A percentile compares a stretch with the other conserved stretches of the same genome.
These are phyloP conservation scores for Sabatieria punctata DNA, from an alignment of 2,888 invertebrate species.

Conservation along the genomic window DNA sequence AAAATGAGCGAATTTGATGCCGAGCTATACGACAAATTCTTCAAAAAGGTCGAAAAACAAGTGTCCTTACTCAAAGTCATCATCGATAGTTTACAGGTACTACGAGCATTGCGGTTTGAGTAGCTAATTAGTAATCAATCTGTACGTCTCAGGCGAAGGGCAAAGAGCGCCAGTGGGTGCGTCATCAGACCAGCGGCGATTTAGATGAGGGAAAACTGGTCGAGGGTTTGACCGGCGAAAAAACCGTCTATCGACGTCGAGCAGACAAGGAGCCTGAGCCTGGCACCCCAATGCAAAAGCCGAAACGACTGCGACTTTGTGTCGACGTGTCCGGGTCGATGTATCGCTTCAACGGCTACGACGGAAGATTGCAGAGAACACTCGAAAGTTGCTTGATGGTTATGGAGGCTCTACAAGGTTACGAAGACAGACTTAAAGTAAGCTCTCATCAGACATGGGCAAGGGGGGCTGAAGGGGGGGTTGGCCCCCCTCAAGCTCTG, in stretches of 20 bases:
- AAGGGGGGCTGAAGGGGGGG: too few relatives aligned
- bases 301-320: constrained; percentile 66
- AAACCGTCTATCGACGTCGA: constrained; percentile 53
- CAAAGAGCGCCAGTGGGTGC: constrained; percentile 67
- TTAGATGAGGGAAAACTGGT: constrained; percentile 83
- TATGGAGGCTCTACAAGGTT: constrained; percentile 75
- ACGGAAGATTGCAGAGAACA: constrained; percentile 72
- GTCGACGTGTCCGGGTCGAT: constrained; percentile 90
- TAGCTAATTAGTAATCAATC: too few relatives aligned
- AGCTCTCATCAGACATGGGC: too few relatives aligned
- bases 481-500: too few relatives aligned
- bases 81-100: constrained; percentile 55
- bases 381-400: constrained; percentile 72
- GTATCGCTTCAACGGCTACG: constrained; percentile 92
- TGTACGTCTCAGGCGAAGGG: constrained; percentile 66
- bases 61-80: constrained; percentile 69
- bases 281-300: constrained; percentile 66
- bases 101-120: too few relatives aligned
- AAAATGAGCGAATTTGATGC: constrained; percentile 88
- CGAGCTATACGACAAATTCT: constrained; percentile 62
- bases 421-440: constrained; percentile 59
- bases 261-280: constrained; percentile 26
- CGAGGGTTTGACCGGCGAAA: constrained; percentile 75
- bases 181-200: constrained; percentile 85
- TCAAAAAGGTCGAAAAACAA: constrained; percentile 48